Base-by-base conservation (phyloP, 2,888 invertebrate genomes). In the Palloptera scutellata region DNA sequence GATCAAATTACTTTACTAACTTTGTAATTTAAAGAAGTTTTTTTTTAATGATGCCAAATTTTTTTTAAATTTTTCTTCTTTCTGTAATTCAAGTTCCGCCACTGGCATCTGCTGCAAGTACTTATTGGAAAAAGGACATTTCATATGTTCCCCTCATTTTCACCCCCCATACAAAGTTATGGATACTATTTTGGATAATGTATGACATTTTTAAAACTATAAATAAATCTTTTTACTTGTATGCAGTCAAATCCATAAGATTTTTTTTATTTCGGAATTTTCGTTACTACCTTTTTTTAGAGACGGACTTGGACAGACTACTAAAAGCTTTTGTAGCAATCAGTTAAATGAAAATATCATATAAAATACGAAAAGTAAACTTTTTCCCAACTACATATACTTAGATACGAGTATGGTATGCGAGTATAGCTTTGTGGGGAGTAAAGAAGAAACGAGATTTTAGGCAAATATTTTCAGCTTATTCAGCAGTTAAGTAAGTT, bases 161-260 rank as follows among this genome's bases (percentile, higher is more conserved):
- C 8, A 8, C 15, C 15, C 5, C 15, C 15, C 15, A 19, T 15
- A 17, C 12, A 12, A 19, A 54, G 17, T 40, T 12, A 13, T 41
- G 40, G 9, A 53, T 40, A 52, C 61, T 53, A 53, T 53, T 53
- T 61, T 20, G 17, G 20, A 57, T 60, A 61, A 61, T 61, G 58
- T 54, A 61, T 68, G 57, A 57, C 12, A 52, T 45, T 61, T 63
- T 68, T 20, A 13, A 51, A 54, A 71, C 72, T 73, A 77, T 75
- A 75, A 77, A 79, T 78, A 77, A 75, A 78, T 70, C 75, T 71
- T 74, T 72, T 69, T 64, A 70, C 67, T 75, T 73, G 72, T 70
- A 70, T 73, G 74, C 70, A 72, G 64, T 30, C 30, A n/a, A 40
- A 1, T 30, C 3, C 30, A 30, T 30, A 30, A n/a, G n/a, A 15